These are phyloP conservation scores for Diorhabda elongata DNA, from an alignment of 1,140 invertebrate genomes.

Conservation along the genomic window DNA sequence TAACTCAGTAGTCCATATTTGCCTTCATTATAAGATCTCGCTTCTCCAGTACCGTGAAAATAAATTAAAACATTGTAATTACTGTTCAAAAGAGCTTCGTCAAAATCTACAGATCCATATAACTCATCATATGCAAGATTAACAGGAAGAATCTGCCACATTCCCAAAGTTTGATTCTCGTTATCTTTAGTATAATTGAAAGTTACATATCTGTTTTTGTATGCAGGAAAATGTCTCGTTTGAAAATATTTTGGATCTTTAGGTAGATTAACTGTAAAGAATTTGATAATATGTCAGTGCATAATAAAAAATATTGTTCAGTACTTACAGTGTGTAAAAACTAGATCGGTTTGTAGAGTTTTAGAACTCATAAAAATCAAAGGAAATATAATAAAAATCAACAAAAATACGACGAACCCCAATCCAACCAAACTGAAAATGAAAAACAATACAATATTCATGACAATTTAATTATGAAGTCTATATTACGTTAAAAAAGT, in stretches of 20 bases:
- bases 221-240: slow-evolving; percentile 27
- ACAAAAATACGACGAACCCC: slow-evolving; percentile 23
- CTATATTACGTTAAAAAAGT: neutral
- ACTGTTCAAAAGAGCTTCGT: slow-evolving; percentile 30
- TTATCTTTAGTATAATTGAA: slow-evolving; percentile 26
- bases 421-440: slow-evolving; percentile 26
- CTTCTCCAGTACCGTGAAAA: slow-evolving; percentile 43
- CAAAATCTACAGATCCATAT: slow-evolving; percentile 29
- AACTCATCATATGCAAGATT: slow-evolving; percentile 24
- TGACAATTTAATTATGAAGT: neutral
- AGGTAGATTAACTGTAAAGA: slow-evolving; percentile 32
- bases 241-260: slow-evolving; percentile 28
- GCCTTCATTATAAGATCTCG: slow-evolving; percentile 29
- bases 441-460: slow-evolving; percentile 1
- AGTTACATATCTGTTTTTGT: slow-evolving; percentile 35
- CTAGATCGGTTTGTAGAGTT: slow-evolving; percentile 28
- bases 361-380: slow-evolving; percentile 35
- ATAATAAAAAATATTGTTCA: neutral
- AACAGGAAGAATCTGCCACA: slow-evolving; percentile 39
- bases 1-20: slow-evolving; percentile 37
- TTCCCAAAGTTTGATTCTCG: slow-evolving; percentile 29
- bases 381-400: slow-evolving; percentile 34
- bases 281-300: neutral
- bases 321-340: slow-evolving; percentile 39
- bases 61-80: slow-evolving; percentile 36